Evolutionary conservation across 2,888 invertebrate species (phyloP).

Genomic region (Acanthoscelides obtectus): DNA sequence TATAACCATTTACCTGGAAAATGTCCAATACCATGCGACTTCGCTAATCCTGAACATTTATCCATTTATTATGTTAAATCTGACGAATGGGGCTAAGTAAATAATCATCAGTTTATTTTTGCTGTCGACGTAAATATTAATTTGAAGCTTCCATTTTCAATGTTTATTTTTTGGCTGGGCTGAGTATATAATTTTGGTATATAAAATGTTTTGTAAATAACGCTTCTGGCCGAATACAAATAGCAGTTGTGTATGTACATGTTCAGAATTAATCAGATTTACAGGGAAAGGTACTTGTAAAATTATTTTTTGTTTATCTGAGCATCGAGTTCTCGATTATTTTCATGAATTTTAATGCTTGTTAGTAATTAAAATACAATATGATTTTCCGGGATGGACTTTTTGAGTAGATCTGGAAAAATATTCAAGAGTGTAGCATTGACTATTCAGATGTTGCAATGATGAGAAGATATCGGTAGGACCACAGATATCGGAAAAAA

Average conservation of each 20-base stretch:
- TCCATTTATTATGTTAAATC: neutral
- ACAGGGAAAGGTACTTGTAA: neutral
- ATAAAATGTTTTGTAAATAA: neutral
- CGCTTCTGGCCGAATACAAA: neutral
- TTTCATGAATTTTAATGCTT: too few relatives aligned
- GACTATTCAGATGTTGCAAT: too few relatives aligned
- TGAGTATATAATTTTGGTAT: neutral
- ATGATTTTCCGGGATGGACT: too few relatives aligned
- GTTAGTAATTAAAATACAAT: too few relatives aligned
- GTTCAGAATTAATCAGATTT: neutral
- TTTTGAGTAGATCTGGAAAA: too few relatives aligned
- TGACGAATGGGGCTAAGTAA: neutral
- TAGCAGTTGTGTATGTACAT: too few relatives aligned
- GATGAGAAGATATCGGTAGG: too few relatives aligned
- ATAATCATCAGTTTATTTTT: neutral
- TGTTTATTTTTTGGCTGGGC: neutral
- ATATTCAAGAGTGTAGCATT: too few relatives aligned
- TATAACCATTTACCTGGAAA: too few relatives aligned
- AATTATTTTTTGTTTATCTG: neutral
- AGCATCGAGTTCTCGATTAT: too few relatives aligned
- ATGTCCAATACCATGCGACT: neutral
- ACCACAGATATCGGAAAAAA: too few relatives aligned
- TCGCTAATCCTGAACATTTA: neutral
- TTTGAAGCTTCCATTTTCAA: neutral
- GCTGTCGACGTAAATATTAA: neutral